Evolutionary conservation across 2,113 vertebrate genomes (phyloP).

Genomic region (Poecilia latipinna): DNA sequence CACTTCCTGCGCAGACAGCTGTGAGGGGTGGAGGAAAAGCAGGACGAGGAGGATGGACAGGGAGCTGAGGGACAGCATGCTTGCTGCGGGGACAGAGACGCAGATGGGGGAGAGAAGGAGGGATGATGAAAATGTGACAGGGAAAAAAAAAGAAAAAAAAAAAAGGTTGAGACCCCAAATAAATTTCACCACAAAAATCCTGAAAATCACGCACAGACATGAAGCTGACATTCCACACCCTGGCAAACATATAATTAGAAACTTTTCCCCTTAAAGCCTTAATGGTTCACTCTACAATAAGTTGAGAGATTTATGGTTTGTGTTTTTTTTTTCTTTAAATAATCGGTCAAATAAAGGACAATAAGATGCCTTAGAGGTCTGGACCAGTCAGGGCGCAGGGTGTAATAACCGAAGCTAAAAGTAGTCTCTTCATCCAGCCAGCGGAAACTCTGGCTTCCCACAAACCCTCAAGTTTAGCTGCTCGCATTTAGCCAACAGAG

Average conservation of each 20-base stretch:
- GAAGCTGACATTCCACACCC: slow-evolving; percentile 60
- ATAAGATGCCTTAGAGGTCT: slow-evolving; percentile 28
- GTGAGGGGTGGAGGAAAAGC: slow-evolving; percentile 52
- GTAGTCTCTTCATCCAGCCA: slow-evolving; percentile 62
- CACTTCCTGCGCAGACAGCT: slow-evolving; percentile 49
- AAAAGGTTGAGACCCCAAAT: slow-evolving; percentile 41
- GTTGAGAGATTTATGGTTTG: slow-evolving; percentile 58
- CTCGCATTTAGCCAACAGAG: slow-evolving; percentile 67
- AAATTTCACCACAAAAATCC: slow-evolving; percentile 65
- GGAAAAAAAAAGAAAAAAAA: slow-evolving; percentile 1
- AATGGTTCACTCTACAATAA: slow-evolving; percentile 50
- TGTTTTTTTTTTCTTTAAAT: slow-evolving; percentile 37
- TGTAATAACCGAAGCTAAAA: slow-evolving; percentile 66
- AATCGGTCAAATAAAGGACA: slow-evolving; percentile 51
- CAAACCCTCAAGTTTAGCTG: slow-evolving; percentile 65
- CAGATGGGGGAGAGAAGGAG: neutral
- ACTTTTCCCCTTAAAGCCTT: slow-evolving; percentile 37
- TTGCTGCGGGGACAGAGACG: slow-evolving; percentile 48
- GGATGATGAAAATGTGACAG: neutral
- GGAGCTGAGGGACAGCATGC: slow-evolving; percentile 71
- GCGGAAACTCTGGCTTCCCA: slow-evolving; percentile 69
- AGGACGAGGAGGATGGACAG: slow-evolving; percentile 51
- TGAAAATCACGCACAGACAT: slow-evolving; percentile 49
- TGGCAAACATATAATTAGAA: slow-evolving; percentile 73
- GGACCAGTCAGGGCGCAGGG: slow-evolving; percentile 44